Conservation (phyloP, 2,888 invertebrate genomes). For the Epinotia bilunana region DNA sequence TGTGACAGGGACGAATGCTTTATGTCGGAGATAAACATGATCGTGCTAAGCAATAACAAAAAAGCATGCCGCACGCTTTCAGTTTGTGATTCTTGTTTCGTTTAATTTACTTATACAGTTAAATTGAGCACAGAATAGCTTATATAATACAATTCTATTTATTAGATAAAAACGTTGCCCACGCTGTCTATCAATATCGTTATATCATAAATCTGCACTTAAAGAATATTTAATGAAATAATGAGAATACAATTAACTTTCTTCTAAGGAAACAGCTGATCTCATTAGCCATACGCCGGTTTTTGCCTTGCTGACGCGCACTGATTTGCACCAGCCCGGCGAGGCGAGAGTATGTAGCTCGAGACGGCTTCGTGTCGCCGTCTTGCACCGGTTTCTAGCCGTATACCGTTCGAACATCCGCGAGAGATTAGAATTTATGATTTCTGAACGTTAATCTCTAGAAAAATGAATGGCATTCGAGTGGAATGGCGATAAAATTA, state of each 20-base stretch:
- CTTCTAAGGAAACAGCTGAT: constrained; percentile 72
- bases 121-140: no score
- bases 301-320: constrained; percentile 57
- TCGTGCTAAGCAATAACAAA: no score
- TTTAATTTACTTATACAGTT: no score
- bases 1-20: no score
- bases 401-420: constrained; percentile 65
- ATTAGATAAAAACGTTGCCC: neutral
- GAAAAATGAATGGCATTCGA: constrained; percentile 55
- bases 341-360: constrained; percentile 48
- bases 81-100: no score
- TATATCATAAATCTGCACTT: constrained; percentile 3
- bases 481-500: constrained; percentile 40
- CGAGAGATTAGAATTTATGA: constrained; percentile 72
- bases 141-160: no score
- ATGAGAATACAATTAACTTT: constrained; percentile 67
- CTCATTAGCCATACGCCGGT: constrained; percentile 66
- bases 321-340: constrained; percentile 56
- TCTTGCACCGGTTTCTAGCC: constrained; percentile 68
- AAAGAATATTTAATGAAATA: constrained; percentile 52
- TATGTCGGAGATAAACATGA: no score
- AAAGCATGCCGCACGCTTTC: no score
- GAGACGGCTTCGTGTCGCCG: constrained; percentile 66
- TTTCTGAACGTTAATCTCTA: constrained; percentile 52
- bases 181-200: neutral